Percentiles rank a stretch among this genome's conserved stretches.
phyloP scores from a whole-genome alignment of 2,113 vertebrate genomes.

The Neodontobutis hainanensis region DNA sequence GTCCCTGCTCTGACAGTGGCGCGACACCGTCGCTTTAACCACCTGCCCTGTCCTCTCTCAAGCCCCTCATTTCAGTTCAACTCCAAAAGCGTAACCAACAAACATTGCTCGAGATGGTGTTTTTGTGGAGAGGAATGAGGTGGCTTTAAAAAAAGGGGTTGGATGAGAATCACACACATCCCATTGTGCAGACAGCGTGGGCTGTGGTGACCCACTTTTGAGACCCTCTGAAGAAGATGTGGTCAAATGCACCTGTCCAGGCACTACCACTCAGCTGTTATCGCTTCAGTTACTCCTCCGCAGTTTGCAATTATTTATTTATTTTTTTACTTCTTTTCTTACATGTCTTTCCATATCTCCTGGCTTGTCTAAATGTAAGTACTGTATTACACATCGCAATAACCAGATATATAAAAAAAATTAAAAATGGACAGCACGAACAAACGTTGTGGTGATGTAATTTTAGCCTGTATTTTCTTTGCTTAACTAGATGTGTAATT shows the following conservation, averaged over 20 bases:
- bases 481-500: slow-evolving; percentile 75
- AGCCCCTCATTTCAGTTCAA: slow-evolving; percentile 82
- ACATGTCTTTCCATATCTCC: slow-evolving; percentile 55
- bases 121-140: slow-evolving; percentile 75
- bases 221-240: slow-evolving; percentile 33
- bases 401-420: slow-evolving; percentile 57
- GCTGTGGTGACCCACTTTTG: slow-evolving; percentile 23
- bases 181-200: slow-evolving; percentile 72
- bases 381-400: slow-evolving; percentile 64
- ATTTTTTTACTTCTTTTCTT: slow-evolving; percentile 24
- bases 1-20: slow-evolving; percentile 56
- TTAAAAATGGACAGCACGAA: no score
- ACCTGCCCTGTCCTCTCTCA: slow-evolving; percentile 73
- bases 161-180: slow-evolving; percentile 75
- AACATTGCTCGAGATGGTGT: slow-evolving; percentile 69
- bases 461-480: slow-evolving; percentile 51
- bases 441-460: no score
- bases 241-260: slow-evolving; percentile 57
- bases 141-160: slow-evolving; percentile 59
- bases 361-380: slow-evolving; percentile 74
- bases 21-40: slow-evolving; percentile 58
- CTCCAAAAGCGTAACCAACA: slow-evolving; percentile 66
- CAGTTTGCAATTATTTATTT: slow-evolving; percentile 26
- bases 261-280: slow-evolving; percentile 67
- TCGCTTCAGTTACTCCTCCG: slow-evolving; percentile 43